These are phyloP conservation scores for Trachelipus rathkii DNA, from an alignment of 1,140 invertebrate genomes.

Conservation along the genomic window DNA sequence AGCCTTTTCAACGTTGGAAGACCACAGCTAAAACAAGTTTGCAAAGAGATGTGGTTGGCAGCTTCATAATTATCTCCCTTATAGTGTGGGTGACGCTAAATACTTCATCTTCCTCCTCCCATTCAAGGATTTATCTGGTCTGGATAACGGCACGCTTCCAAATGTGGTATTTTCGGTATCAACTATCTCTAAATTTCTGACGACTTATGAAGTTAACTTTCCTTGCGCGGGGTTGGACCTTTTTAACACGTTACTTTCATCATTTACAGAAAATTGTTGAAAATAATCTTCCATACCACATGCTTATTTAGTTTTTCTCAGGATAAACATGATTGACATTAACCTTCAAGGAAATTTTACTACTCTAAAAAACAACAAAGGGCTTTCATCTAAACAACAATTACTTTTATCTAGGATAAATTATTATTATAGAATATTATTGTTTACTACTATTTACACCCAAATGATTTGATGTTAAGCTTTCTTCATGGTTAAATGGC, in stretches of 20 bases:
- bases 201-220: too few species aligned
- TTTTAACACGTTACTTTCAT: neutral
- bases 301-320: constrained; percentile 30
- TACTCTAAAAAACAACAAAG: neutral
- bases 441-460: neutral
- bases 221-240: too few species aligned
- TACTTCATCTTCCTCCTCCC: constrained; percentile 58
- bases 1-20: constrained; percentile 47
- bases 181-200: too few species aligned
- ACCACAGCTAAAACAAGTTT: constrained; percentile 60
- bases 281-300: constrained; percentile 46
- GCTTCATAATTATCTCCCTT: constrained; percentile 57
- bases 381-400: neutral
- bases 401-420: neutral
- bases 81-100: constrained; percentile 71
- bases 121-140: constrained; percentile 44
- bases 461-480: neutral
- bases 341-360: constrained; percentile 23
- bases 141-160: constrained; percentile 20
- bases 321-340: constrained; percentile 44
- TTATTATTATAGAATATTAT: neutral
- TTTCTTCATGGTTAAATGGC: neutral
- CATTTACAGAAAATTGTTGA: constrained; percentile 22
- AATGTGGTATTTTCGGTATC: constrained; percentile 4
- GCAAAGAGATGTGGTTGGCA: constrained; percentile 59